These are phyloP conservation scores for Andrena chrysosceles DNA, from an alignment of 2,888 invertebrate species.

Conservation along the genomic window DNA sequence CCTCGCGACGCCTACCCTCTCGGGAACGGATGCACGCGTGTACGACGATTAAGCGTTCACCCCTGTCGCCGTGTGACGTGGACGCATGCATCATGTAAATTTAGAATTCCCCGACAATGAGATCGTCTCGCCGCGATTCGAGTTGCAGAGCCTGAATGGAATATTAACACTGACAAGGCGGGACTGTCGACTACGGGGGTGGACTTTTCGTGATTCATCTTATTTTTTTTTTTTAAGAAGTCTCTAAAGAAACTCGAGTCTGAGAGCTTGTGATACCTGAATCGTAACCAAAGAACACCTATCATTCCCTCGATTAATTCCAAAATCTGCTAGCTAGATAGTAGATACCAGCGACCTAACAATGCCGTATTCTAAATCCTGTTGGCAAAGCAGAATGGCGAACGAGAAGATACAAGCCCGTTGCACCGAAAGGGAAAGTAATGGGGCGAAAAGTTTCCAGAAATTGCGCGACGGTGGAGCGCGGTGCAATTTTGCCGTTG, in stretches of 20 bases:
- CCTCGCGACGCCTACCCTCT: conserved; percentile 51
- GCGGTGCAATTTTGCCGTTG: conserved; percentile 1
- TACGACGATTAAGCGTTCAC: conserved; percentile 52
- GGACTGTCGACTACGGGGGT: background rate
- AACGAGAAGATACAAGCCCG: background rate
- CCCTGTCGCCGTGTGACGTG: conserved; percentile 43
- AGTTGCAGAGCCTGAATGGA: conserved; percentile 21
- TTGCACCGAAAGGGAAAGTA: conserved; percentile 7
- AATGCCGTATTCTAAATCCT: background rate
- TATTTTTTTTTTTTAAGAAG: background rate
- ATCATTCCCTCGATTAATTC: too few species aligned
- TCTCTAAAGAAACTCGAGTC: background rate
- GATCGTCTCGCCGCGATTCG: conserved; percentile 37
- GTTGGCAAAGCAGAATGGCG: background rate
- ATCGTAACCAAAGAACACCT: too few species aligned
- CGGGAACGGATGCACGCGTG: background rate
- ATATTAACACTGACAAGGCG: conserved; percentile 18
- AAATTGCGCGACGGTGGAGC: background rate
- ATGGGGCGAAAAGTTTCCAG: conserved; percentile 9
- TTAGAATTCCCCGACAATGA: conserved; percentile 44
- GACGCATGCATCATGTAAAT: conserved; percentile 42
- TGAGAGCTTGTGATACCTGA: background rate
- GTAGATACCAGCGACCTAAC: background rate
- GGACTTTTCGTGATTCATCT: background rate
- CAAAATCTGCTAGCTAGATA: too few species aligned